A percentile compares a stretch with the other conserved stretches of the same genome.
Conservation (phyloP, 2,888 invertebrate species). For the Latrodectus elegans region DNA sequence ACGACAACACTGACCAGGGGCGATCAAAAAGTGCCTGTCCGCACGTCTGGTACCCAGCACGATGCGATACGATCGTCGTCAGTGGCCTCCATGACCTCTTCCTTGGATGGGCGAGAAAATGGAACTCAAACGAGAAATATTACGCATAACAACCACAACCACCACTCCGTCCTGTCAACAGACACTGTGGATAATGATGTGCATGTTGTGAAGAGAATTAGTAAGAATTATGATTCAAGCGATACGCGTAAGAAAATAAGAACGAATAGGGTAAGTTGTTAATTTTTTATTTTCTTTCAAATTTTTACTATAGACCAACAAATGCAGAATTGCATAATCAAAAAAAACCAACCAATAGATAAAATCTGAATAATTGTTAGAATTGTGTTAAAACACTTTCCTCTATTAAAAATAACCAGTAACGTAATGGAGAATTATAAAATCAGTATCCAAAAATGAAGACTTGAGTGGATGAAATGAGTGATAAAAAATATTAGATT, state of each 20-base stretch:
- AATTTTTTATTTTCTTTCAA: not conserved
- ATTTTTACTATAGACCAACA: no score
- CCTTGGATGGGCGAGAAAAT: conserved; percentile 28
- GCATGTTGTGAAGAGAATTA: conserved; percentile 48
- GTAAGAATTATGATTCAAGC: conserved; percentile 22
- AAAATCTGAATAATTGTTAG: no score
- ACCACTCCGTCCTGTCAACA: conserved; percentile 13
- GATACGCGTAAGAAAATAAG: conserved; percentile 55
- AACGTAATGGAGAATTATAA: no score
- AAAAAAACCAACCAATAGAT: no score
- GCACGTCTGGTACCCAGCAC: conserved; percentile 53
- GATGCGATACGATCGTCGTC: conserved; percentile 39
- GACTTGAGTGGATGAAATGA: no score
- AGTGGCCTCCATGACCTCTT: conserved; percentile 45
- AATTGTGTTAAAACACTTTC: no score
- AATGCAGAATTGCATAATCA: no score
- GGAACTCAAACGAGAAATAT: conserved; percentile 33
- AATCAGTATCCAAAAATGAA: no score
- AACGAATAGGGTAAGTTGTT: conserved; percentile 41
- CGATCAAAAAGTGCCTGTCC: conserved; percentile 79
- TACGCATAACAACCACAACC: conserved; percentile 28
- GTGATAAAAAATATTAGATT: no score
- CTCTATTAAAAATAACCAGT: no score
- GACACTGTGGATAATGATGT: conserved; percentile 45
- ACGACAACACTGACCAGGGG: conserved; percentile 91